phyloP scores from a whole-genome alignment of 2,888 invertebrate species.

The Seladonia tumulorum region DNA sequence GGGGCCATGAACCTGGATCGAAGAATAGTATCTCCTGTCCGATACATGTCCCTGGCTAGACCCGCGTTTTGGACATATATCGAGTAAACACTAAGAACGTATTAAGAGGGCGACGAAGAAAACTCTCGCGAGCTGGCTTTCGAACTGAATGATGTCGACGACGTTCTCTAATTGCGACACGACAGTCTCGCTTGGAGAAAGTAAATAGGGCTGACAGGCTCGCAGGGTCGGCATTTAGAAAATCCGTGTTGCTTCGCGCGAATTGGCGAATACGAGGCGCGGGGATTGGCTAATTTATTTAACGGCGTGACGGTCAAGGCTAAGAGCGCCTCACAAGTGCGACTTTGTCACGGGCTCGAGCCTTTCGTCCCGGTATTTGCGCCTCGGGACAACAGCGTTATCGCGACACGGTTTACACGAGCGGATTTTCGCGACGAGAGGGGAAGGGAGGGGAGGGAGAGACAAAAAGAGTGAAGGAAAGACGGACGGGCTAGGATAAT shows the following conservation, averaged over 20 bases:
- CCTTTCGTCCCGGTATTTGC: conserved; percentile 25
- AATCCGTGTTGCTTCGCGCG: background rate
- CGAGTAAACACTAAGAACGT: too few relatives aligned
- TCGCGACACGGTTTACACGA: conserved; percentile 25
- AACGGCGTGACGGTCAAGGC: conserved; percentile 72
- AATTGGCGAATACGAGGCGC: background rate
- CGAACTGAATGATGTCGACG: background rate
- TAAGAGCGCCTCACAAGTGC: conserved; percentile 70
- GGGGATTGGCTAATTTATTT: conserved; percentile 67
- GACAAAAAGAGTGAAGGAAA: background rate
- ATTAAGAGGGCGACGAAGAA: background rate
- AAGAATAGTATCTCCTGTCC: too few relatives aligned
- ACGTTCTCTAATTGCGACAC: background rate
- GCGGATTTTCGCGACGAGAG: conserved; percentile 18
- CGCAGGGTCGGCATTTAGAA: background rate
- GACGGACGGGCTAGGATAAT: conserved; percentile 21
- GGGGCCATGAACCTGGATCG: too few relatives aligned
- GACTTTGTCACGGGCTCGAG: conserved; percentile 39
- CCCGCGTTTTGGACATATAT: too few relatives aligned
- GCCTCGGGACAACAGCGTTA: conserved; percentile 11
- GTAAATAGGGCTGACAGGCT: background rate
- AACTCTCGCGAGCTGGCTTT: background rate
- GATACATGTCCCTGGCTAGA: too few relatives aligned
- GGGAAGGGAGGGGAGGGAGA: too few relatives aligned
- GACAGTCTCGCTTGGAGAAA: background rate